phyloP scores from a whole-genome alignment of 2,888 invertebrate genomes.

The Torymus texanus region DNA sequence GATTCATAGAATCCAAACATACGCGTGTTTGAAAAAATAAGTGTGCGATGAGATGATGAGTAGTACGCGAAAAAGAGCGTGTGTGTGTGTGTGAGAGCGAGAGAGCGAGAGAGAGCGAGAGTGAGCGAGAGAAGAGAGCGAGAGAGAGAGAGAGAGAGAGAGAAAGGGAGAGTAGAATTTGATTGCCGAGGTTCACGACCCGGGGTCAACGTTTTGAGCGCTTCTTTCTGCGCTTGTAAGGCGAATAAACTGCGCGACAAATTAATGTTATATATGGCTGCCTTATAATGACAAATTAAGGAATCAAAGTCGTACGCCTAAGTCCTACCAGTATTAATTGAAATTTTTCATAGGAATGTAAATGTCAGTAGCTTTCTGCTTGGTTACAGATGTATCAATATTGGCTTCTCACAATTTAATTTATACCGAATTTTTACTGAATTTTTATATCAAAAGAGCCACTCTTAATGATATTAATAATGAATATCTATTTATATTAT shows the following conservation, averaged over 20 bases:
- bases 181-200: slow-evolving; percentile 48
- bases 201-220: slow-evolving; percentile 45
- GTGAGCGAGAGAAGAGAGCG: no score
- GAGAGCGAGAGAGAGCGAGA: slow-evolving; percentile 26
- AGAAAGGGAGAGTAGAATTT: slow-evolving; percentile 25
- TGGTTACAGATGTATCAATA: no score
- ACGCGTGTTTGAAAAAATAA: slow-evolving; percentile 6
- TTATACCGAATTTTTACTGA: no score
- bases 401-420: no score
- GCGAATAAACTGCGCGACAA: slow-evolving; percentile 29
- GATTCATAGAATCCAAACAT: slow-evolving; percentile 11
- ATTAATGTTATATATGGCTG: slow-evolving; percentile 7
- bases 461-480: no score
- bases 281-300: slow-evolving; percentile 1
- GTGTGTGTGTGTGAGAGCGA: not conserved
- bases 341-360: no score
- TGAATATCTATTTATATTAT: no score
- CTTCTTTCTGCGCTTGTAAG: not conserved
- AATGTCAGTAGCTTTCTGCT: no score
- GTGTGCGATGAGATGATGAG: no score
- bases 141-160: slow-evolving; percentile 8
- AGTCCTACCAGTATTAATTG: no score
- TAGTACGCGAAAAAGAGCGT: not conserved
- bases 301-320: no score
- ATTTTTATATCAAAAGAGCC: no score